phyloP scores from a whole-genome alignment of 1,140 invertebrate species.

The Caenorhabditis brenneri region DNA sequence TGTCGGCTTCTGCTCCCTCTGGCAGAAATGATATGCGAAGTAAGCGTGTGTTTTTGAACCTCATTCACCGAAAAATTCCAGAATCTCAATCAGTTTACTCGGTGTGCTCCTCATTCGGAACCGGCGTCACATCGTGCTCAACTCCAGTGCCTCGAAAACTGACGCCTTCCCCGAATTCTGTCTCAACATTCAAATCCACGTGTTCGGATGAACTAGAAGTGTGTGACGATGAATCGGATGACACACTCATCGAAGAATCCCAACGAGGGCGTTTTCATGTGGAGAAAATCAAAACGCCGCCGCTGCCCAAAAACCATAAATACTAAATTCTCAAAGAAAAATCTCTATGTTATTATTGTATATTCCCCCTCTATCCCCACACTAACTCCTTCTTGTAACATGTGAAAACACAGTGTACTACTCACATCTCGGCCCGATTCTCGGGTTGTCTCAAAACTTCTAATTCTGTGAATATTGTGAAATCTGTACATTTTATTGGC shows the following conservation, averaged over 20 bases:
- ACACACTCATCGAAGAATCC: not conserved
- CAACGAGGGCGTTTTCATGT: not conserved
- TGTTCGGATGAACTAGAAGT: not conserved
- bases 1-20: not conserved
- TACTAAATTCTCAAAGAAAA: not conserved
- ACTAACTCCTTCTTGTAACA: not conserved
- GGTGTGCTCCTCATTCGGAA: conserved; percentile 8
- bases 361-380: not conserved
- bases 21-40: not conserved
- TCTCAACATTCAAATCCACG: not conserved
- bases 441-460: not conserved
- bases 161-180: not conserved
- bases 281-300: not conserved
- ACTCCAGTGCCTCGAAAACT: not conserved
- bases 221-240: not conserved
- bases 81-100: conserved; percentile 6
- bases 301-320: not conserved
- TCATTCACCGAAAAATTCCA: not conserved
- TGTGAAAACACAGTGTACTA: not conserved
- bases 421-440: not conserved
- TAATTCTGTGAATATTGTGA: not conserved
- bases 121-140: not conserved
- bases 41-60: not conserved
- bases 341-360: not conserved
- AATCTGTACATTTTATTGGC: not conserved